Conservation (phyloP, 2,113 vertebrate species). For the Scolopax mira region DNA sequence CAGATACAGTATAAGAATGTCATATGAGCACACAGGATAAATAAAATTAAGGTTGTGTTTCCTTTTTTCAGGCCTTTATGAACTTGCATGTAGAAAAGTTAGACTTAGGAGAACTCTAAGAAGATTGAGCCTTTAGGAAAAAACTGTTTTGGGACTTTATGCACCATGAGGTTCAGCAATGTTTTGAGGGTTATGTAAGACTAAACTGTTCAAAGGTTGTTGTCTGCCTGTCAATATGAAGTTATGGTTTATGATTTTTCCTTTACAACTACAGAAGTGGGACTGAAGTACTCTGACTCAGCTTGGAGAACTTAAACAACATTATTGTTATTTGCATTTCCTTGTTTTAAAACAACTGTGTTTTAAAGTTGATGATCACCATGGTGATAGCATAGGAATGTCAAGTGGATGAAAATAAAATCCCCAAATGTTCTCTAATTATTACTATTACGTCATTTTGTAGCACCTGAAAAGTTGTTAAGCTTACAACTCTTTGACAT, state of each 20-base stretch:
- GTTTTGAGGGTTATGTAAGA: neutral
- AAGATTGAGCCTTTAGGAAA: neutral
- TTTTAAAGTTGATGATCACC: neutral
- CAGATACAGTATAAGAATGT: neutral
- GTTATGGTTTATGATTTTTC: neutral
- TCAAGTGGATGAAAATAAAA: neutral
- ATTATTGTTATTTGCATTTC: neutral
- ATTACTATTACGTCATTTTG: neutral
- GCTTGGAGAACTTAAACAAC: neutral
- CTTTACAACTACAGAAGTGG: neutral
- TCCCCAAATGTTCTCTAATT: neutral
- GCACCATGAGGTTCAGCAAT: neutral
- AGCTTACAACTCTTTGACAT: neutral
- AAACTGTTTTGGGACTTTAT: neutral
- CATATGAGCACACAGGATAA: neutral
- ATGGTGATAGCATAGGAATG: accelerated
- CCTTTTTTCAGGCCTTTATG: neutral
- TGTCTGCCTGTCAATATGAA: neutral
- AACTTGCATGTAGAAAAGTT: neutral
- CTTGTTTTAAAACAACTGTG: neutral
- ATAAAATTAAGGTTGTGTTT: neutral
- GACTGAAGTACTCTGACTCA: neutral
- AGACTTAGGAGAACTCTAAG: neutral
- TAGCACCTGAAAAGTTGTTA: neutral
- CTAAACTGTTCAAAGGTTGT: neutral